A percentile compares a stretch with the other conserved stretches of the same genome.
These are phyloP conservation scores for Schizaphis graminum DNA, from an alignment of 2,888 invertebrate genomes.

Conservation along the genomic window DNA sequence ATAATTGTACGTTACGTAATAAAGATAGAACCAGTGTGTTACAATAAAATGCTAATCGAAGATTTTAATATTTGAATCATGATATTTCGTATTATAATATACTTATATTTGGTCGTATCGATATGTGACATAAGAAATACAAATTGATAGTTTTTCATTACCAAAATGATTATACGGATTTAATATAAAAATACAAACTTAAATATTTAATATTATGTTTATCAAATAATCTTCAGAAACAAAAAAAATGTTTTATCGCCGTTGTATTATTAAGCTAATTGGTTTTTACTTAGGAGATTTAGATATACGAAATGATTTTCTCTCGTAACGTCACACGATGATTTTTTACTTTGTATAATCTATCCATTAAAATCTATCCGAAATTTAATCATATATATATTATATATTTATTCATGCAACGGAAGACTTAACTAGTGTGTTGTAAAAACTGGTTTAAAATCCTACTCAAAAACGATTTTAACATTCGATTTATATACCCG, in stretches of 20 bases:
- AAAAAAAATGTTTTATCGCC: background rate
- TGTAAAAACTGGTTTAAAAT: slow-evolving; percentile 17
- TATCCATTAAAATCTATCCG: background rate
- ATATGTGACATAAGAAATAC: background rate
- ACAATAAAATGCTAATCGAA: background rate
- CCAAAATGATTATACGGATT: background rate
- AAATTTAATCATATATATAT: background rate
- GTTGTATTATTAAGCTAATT: background rate
- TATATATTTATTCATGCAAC: background rate
- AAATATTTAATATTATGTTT: background rate
- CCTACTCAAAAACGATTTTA: slow-evolving; percentile 10
- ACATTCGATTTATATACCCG: background rate
- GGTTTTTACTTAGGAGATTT: background rate
- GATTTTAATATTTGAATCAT: background rate
- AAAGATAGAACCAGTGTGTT: background rate
- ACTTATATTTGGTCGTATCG: background rate
- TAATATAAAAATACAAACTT: background rate
- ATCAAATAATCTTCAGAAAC: background rate
- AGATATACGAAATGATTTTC: background rate
- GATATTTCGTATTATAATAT: background rate
- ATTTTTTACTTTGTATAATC: background rate
- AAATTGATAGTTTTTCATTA: background rate
- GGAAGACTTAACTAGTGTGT: background rate
- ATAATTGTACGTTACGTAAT: background rate
- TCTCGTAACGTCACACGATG: background rate